phyloP scores from a whole-genome alignment of 2,888 invertebrate species.

The Plebejus anna region DNA sequence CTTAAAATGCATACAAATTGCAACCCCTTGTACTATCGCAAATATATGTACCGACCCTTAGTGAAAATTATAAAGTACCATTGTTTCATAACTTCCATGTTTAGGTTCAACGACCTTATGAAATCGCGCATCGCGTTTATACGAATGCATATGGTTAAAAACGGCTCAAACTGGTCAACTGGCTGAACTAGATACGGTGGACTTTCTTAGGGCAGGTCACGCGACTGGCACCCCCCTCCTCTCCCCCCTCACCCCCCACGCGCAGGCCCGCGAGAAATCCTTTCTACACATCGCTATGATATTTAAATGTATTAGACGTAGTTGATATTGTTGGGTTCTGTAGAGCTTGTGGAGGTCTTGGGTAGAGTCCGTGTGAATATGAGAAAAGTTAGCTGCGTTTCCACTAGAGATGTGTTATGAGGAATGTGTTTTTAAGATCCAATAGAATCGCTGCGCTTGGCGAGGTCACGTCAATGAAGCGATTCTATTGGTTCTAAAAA shows the following conservation, averaged over 20 bases:
- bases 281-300: conserved; percentile 23
- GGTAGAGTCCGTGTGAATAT: background rate
- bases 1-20: background rate
- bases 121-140: conserved; percentile 13
- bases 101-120: background rate
- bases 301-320: background rate
- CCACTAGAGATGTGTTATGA: too few species aligned
- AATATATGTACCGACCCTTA: background rate
- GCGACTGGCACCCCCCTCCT: conserved; percentile 33
- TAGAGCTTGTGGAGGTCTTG: background rate
- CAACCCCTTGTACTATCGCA: background rate
- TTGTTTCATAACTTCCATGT: background rate
- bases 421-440: too few species aligned
- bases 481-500: too few species aligned
- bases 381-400: too few species aligned
- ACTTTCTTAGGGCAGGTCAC: conserved; percentile 43
- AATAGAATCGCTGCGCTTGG: too few species aligned
- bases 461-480: too few species aligned
- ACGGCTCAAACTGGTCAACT: conserved; percentile 38
- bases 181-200: conserved; percentile 38
- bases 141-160: conserved; percentile 30
- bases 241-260: background rate
- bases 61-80: background rate
- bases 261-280: background rate
- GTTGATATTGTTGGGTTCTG: background rate